Conservation (phyloP, 2,113 vertebrate genomes). For the Porphyrio hochstetteri region DNA sequence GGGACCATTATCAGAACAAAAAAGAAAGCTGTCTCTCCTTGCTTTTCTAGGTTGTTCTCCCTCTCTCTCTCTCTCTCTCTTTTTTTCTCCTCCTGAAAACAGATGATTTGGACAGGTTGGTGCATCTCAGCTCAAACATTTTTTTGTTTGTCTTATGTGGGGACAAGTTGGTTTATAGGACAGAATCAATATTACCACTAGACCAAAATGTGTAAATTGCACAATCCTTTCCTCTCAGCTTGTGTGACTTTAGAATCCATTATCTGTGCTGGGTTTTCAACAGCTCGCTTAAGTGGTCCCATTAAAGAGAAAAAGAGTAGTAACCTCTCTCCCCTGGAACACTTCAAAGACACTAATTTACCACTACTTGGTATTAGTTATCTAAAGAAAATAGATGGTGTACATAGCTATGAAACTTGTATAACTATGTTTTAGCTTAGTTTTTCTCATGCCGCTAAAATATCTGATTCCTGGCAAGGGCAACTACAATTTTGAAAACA, state of each 20-base stretch:
- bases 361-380: background rate
- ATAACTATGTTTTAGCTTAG: background rate
- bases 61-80: too few relatives aligned
- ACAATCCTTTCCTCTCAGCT: background rate
- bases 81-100: background rate
- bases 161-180: background rate
- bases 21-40: background rate
- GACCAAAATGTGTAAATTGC: conserved; percentile 23
- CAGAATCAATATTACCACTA: background rate
- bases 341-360: conserved; percentile 1
- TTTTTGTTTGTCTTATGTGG: background rate
- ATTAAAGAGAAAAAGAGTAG: background rate
- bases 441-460: background rate
- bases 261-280: conserved; percentile 12
- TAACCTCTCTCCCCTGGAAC: background rate
- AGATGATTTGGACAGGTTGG: background rate
- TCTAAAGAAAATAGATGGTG: background rate
- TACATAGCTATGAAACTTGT: background rate
- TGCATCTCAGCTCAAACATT: background rate
- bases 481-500: background rate
- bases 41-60: background rate
- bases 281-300: background rate
- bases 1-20: conserved; percentile 34
- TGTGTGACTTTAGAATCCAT: background rate
- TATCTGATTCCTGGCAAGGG: background rate